phyloP scores from a whole-genome alignment of 2,888 invertebrate species.

The Therioaphis trifolii region DNA sequence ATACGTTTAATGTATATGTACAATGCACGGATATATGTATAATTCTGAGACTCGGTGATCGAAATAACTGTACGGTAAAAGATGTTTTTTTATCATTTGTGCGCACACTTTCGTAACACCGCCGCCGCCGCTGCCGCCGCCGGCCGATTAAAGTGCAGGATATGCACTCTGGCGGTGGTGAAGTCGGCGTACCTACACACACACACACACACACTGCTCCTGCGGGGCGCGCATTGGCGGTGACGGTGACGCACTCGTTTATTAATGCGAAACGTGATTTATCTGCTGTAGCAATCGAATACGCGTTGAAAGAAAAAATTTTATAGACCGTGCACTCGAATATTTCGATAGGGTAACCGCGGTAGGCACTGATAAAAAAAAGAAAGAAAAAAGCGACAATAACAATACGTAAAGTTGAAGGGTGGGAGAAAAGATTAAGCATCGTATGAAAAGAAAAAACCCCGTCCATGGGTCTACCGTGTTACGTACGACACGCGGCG shows the following conservation, averaged over 20 bases:
- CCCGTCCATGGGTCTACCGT: neutral
- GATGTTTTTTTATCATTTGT: too few species aligned
- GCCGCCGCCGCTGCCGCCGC: too few species aligned
- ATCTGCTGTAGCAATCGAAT: conserved; percentile 56
- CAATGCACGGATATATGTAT: too few species aligned
- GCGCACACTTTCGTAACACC: too few species aligned
- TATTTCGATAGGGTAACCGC: conserved; percentile 13
- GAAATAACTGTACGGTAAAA: too few species aligned
- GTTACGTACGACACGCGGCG: neutral
- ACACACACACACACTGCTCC: too few species aligned
- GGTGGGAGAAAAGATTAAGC: neutral
- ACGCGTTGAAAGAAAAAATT: conserved; percentile 50
- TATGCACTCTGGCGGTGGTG: neutral
- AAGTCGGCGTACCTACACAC: too few species aligned
- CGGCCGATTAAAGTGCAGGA: too few species aligned
- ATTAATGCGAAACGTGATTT: conserved; percentile 61
- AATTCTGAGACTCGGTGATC: too few species aligned
- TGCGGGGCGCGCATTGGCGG: neutral
- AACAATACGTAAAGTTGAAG: conserved; percentile 20
- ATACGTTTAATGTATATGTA: too few species aligned
- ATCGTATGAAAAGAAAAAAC: neutral
- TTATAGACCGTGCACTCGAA: conserved; percentile 45
- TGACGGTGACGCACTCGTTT: conserved; percentile 31
- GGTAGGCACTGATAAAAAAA: conserved; percentile 20
- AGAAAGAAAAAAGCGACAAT: conserved; percentile 45